phyloP scores from a whole-genome alignment of 1,140 invertebrate genomes.

The Rhopalosiphum maidis region DNA sequence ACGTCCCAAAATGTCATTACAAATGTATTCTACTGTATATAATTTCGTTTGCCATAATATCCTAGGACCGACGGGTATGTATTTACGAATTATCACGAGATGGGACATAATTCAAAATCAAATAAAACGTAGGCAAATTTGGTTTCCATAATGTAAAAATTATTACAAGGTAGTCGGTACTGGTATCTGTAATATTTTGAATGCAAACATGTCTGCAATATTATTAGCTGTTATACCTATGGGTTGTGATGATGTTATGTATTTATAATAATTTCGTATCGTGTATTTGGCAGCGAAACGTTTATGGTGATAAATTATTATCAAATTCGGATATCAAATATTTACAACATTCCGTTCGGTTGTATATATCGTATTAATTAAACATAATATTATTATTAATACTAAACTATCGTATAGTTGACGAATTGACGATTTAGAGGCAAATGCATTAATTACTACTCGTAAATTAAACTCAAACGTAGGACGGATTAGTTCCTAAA shows the following conservation, averaged over 20 bases:
- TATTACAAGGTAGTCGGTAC: neutral
- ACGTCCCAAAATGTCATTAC: slow-evolving; percentile 24
- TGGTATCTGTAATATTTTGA: neutral
- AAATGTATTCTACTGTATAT: neutral
- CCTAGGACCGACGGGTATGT: neutral
- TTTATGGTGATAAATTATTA: neutral
- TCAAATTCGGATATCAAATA: neutral
- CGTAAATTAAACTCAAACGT: neutral
- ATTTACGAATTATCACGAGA: slow-evolving; percentile 20
- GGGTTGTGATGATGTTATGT: neutral
- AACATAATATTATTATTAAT: neutral
- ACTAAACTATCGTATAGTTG: neutral
- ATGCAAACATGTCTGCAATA: neutral
- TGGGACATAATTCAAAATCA: neutral
- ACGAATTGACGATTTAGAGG: slow-evolving; percentile 5
- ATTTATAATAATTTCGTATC: neutral
- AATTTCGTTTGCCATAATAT: neutral
- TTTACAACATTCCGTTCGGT: neutral
- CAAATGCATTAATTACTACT: neutral
- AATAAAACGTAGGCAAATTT: neutral
- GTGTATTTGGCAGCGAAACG: neutral
- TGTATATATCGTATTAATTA: neutral
- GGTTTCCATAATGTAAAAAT: neutral
- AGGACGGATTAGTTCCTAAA: neutral
- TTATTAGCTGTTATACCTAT: neutral